These are phyloP conservation scores for Vidua chalybeata DNA, from an alignment of 2,113 vertebrate species.

Conservation along the genomic window DNA sequence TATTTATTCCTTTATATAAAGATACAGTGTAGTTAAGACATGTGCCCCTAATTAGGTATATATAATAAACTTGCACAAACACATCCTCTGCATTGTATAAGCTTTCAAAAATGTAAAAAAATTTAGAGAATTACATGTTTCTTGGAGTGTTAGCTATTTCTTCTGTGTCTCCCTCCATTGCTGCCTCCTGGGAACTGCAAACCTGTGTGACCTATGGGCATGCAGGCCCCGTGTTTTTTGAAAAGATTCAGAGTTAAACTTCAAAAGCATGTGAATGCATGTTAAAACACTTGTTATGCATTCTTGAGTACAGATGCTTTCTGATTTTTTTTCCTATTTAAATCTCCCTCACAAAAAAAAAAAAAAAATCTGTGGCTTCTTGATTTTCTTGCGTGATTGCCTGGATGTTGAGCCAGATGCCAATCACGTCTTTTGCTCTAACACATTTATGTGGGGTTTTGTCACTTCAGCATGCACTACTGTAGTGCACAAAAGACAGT, in stretches of 20 bases:
- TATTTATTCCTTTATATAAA: not conserved
- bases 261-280: not conserved
- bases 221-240: fast-evolving
- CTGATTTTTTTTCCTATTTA: not conserved
- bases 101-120: not conserved
- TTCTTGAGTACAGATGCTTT: not conserved
- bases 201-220: fast-evolving
- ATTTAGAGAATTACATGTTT: not conserved
- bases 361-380: fast-evolving
- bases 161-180: not conserved
- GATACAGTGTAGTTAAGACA: not conserved
- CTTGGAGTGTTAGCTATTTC: not conserved
- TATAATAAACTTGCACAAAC: not conserved
- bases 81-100: not conserved
- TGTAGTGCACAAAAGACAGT: not conserved
- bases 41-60: not conserved
- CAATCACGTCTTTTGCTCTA: fast-evolving
- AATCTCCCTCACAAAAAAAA: not conserved
- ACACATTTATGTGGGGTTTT: not conserved
- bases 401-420: fast-evolving
- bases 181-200: not conserved
- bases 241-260: not conserved
- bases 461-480: not conserved
- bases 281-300: not conserved
- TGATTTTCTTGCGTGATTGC: not conserved